Conservation (phyloP, 2,113 vertebrate genomes). For the Crotalus tigris region DNA sequence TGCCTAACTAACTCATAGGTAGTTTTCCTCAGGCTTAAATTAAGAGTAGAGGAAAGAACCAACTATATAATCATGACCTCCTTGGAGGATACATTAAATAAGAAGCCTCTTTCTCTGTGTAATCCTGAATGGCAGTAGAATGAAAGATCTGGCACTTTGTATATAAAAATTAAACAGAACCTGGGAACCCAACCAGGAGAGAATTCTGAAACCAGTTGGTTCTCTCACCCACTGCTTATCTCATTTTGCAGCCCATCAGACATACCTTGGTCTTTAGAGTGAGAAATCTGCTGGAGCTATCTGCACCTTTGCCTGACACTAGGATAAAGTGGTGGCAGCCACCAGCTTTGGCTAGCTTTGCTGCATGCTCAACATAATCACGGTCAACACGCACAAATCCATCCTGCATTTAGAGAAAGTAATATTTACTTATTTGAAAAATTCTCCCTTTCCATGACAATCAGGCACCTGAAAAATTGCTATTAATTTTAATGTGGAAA, state of each 20-base stretch:
- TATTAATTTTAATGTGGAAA: not conserved
- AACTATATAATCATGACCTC: too few species aligned
- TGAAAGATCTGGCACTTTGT: too few species aligned
- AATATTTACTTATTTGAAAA: not conserved
- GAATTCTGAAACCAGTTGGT: not conserved
- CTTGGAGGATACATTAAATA: too few species aligned
- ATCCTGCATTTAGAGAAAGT: slow-evolving; percentile 59
- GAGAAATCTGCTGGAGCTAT: slow-evolving; percentile 76
- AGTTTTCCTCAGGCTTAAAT: not conserved
- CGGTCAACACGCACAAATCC: slow-evolving; percentile 81
- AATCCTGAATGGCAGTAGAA: too few species aligned
- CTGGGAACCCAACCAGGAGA: not conserved
- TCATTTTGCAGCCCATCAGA: not conserved
- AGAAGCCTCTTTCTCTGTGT: too few species aligned
- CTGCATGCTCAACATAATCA: slow-evolving; percentile 80
- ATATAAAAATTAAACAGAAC: not conserved
- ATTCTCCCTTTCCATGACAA: not conserved
- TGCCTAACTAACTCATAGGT: not conserved
- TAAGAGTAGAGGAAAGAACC: too few species aligned
- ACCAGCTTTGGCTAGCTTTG: slow-evolving; percentile 77
- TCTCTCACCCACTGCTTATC: slow-evolving; percentile 13
- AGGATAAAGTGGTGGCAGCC: slow-evolving; percentile 78
- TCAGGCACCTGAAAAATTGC: not conserved
- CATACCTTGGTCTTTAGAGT: slow-evolving; percentile 74
- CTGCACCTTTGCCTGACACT: slow-evolving; percentile 75